Conservation (phyloP, 2,797 vertebrate genomes). For the Tokudaia tokunoshimensis region DNA sequence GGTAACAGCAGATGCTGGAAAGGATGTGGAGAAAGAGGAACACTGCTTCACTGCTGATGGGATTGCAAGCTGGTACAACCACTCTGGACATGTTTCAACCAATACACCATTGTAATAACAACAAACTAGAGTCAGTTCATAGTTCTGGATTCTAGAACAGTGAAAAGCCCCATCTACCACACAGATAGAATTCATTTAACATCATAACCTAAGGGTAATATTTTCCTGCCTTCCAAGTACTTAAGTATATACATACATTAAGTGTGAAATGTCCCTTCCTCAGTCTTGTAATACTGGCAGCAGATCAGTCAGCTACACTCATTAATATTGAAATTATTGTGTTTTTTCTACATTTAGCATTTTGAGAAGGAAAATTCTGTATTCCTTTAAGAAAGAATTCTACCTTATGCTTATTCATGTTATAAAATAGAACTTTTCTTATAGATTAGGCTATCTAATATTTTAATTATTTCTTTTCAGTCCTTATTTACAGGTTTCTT, state of each 20-base stretch:
- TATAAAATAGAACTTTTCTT: background rate
- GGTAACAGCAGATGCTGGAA: no score
- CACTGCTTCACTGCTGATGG: no score
- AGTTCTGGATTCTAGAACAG: background rate
- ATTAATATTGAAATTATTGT: no score
- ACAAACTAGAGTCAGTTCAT: background rate
- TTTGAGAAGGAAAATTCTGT: slow-evolving; percentile 2
- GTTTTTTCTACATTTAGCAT: background rate
- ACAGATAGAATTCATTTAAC: background rate
- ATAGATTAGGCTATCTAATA: background rate
- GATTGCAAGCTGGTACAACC: no score
- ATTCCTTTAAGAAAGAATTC: background rate
- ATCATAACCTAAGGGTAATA: background rate
- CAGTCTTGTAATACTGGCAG: background rate
- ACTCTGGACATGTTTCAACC: background rate
- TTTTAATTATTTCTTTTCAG: background rate
- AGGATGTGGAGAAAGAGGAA: no score
- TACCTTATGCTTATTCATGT: background rate
- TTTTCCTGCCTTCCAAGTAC: background rate
- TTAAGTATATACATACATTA: no score
- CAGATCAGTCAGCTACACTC: background rate
- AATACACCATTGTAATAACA: background rate
- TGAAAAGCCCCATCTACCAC: background rate
- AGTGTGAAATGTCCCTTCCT: background rate
- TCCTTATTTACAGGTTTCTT: slow-evolving; percentile 15